Conservation (phyloP, 1,140 invertebrate genomes). For the Diorhabda elongata region DNA sequence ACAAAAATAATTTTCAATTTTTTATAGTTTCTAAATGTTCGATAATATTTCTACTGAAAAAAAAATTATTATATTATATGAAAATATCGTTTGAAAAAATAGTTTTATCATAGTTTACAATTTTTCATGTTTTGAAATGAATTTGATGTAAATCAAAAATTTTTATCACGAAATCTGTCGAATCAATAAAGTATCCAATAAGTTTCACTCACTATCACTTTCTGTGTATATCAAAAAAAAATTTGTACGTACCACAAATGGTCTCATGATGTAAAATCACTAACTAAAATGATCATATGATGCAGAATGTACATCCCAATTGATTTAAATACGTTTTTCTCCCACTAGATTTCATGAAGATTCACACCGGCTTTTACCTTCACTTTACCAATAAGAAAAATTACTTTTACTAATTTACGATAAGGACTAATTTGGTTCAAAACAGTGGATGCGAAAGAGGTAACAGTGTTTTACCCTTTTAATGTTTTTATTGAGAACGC, state of each 20-base stretch:
- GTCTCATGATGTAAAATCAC: conserved; percentile 20
- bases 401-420: conserved; percentile 23
- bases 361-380: conserved; percentile 22
- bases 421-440: conserved; percentile 20
- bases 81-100: neutral
- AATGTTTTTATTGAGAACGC: neutral
- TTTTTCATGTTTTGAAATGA: neutral
- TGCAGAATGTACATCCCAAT: conserved; percentile 19
- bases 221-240: conserved; percentile 12
- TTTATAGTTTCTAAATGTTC: too few relatives aligned
- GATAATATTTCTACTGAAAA: too few relatives aligned
- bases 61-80: neutral
- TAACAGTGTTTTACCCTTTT: conserved; percentile 4
- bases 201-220: conserved; percentile 13
- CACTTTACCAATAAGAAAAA: conserved; percentile 21
- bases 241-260: conserved; percentile 18
- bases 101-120: neutral
- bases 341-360: conserved; percentile 17
- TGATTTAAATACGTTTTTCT: conserved; percentile 22
- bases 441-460: neutral
- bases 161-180: neutral
- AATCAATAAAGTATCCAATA: neutral
- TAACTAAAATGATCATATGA: conserved; percentile 23
- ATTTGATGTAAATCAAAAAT: conserved; percentile 7
- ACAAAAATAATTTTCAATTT: too few relatives aligned